Base-by-base conservation (phyloP, 2,888 invertebrate genomes). In the Chymomyza caudatula region DNA sequence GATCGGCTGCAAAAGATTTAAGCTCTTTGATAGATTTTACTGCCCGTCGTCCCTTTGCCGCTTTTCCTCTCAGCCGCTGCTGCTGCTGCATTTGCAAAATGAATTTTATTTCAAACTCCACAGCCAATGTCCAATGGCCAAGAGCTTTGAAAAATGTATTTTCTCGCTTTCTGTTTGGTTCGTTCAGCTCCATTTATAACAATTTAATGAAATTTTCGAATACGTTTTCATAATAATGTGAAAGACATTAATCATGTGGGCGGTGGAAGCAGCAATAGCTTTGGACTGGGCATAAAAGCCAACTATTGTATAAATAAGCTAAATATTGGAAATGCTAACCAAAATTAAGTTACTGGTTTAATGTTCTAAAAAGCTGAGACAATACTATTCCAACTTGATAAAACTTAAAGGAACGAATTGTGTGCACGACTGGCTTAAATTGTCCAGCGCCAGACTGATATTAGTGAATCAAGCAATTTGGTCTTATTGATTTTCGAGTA, bases 121-220 rank as follows among this genome's bases (percentile, higher is more conserved):
- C 42, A 20, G 19, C 37, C 42, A 55, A 20, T 55, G 29, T 29
- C 42, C 42, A 42, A 42, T 20, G 29, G 29, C n/a, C 13, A 37
- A n/a, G 29, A 4, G 22, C n/a, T 17, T 65, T 73, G 67, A 67
- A 71, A 82, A 81, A 76, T 76, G 69, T 64, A 67, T 74, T 13
- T 49, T 66, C 58, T 43, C 37, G 20, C 63, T 63, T 51, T 55
- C 60, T 25, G 51, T 51, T 51, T 51, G 19, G 54, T 51, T 69
- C 55, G 54, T 49, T 53, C 13, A 59, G 57, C 66, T 79, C 71
- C 82, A 83, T 83, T 83, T 83, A 83, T 83, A 85, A 85, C 86
- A 85, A 85, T 83, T 84, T 85, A 78, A 83, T 83, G 81, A 85
- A 83, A 82, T 76, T 82, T 82, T 84, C 81, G 69, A 83, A 81